Percentiles rank a stretch among this genome's conserved stretches.
Evolutionary conservation across 1,140 invertebrate genomes (phyloP).

Genomic region (Tetramorium simillimum): DNA sequence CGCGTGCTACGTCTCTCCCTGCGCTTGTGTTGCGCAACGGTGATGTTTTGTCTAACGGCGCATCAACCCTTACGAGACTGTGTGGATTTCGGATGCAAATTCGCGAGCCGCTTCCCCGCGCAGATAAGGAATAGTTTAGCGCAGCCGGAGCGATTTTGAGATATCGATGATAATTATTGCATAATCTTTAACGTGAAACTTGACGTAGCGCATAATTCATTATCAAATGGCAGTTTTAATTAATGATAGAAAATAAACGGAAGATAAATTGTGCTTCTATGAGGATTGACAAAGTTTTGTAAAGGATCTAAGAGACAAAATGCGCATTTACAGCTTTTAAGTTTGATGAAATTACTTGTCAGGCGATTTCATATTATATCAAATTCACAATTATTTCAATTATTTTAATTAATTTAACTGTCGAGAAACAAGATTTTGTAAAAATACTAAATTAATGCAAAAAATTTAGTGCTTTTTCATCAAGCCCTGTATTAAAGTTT

Average conservation of each 20-base stretch:
- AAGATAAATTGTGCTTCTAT: neutral
- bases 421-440: neutral
- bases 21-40: conserved; percentile 15
- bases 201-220: neutral
- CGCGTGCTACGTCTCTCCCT: conserved; percentile 12
- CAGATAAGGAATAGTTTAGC: neutral
- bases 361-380: neutral
- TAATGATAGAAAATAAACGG: neutral
- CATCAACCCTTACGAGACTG: conserved; percentile 2
- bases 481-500: neutral
- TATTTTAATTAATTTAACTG: neutral
- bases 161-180: neutral
- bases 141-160: neutral
- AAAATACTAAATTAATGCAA: neutral
- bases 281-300: neutral
- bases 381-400: neutral
- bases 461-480: neutral
- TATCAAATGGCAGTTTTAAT: neutral
- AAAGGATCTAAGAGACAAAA: neutral
- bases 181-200: neutral
- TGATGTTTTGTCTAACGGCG: conserved; percentile 26
- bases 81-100: conserved; percentile 12
- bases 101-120: neutral
- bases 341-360: neutral
- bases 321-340: neutral